Base-by-base conservation (phyloP, 2,888 invertebrate genomes). In the Ecliptopera silaceata region DNA sequence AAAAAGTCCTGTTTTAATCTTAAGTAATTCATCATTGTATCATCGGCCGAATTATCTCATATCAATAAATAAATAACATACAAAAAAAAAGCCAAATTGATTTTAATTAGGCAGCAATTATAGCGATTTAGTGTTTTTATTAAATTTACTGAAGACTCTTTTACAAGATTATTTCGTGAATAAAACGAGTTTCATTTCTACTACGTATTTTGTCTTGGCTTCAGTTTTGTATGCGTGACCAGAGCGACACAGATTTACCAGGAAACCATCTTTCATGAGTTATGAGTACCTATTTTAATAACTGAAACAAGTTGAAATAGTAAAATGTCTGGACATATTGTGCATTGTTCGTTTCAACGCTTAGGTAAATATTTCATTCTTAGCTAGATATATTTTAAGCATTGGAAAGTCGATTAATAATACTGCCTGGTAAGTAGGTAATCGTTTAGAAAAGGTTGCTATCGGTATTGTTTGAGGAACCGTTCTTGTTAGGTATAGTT, bases 201-300 rank as follows among this genome's bases (percentile, higher is more conserved):
- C 17, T 36, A 8, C 8, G 11, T 4, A 10, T 1, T 13, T 32
- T 15, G 5, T n/a, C 10, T 10, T 29, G 20, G 11, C 29, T 74
- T 74, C 58, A 49, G 48, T 58, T 49, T 42, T 49, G 58, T 43
- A 49, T 42, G 43, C 45, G 46, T 53, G 60, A 60, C 60, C 56
- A 26, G 36, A 43, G 32, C 46, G 60, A 50, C 60, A 60, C 53
- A 60, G 52, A 60, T 60, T 56, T 42, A 70, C 54, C 59, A 65
- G 70, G 74, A 71, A 75, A 71, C 52, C 64, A 66, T 73, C 66
- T 71, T 77, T 72, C 66, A 70, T 68, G 69, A 74, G 61, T 61
- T 67, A 69, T 55, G 66, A 61, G 55, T 63, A 77, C 71, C 52
- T 62, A 77, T 71, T 72, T 72, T 71, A 70, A 70, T 70, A 70